Conservation (phyloP, 2,888 invertebrate species). For the Marronus borbonicus region DNA sequence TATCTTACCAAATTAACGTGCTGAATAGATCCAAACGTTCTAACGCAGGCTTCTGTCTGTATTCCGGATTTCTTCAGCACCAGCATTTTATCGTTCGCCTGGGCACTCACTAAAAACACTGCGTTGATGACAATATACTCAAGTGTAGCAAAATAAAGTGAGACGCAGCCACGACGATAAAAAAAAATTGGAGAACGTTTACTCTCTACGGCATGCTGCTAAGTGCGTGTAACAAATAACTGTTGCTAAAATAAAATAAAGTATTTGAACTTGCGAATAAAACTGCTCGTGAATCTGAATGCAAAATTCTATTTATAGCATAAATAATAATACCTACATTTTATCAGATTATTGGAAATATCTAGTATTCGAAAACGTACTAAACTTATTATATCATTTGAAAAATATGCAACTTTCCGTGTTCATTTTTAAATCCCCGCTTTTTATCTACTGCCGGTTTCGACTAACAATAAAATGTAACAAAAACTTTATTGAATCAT, state of each 20-base stretch:
- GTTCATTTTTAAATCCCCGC: too few relatives aligned
- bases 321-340: too few relatives aligned
- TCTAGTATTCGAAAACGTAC: too few relatives aligned
- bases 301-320: too few relatives aligned
- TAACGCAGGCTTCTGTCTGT: constrained; percentile 60
- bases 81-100: constrained; percentile 58
- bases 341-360: too few relatives aligned
- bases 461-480: too few relatives aligned
- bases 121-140: constrained; percentile 35
- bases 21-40: constrained; percentile 57
- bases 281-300: too few relatives aligned
- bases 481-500: too few relatives aligned
- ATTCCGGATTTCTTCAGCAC: constrained; percentile 63
- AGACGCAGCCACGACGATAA: constrained; percentile 40
- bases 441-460: too few relatives aligned
- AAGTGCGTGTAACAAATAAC: neutral
- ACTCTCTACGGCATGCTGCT: constrained; percentile 35
- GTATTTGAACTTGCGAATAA: neutral
- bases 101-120: constrained; percentile 51
- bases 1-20: constrained; percentile 52
- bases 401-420: too few relatives aligned
- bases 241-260: neutral
- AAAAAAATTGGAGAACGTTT: constrained; percentile 15
- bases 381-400: too few relatives aligned
- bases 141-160: constrained; percentile 24